These are phyloP conservation scores for Drosophila mercatorum DNA, from an alignment of 2,888 invertebrate genomes.

Conservation along the genomic window DNA sequence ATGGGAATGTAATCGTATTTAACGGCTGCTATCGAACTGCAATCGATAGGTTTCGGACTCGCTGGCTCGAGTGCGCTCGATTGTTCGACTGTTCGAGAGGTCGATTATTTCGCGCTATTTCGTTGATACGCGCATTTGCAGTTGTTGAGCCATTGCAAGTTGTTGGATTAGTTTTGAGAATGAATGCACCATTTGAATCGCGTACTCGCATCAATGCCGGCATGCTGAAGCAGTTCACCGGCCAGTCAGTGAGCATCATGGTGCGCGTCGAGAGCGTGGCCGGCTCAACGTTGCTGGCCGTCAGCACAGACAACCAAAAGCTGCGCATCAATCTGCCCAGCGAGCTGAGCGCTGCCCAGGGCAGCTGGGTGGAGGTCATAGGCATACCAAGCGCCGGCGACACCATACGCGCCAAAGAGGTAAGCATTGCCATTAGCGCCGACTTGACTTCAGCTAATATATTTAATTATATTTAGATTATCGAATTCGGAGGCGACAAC, in stretches of 20 bases:
- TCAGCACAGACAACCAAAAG: slow-evolving; percentile 79
- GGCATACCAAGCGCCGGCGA: slow-evolving; percentile 71
- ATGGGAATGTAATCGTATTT: too few species aligned
- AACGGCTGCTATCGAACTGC: slow-evolving; percentile 4
- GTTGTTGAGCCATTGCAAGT: background rate
- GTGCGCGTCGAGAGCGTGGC: slow-evolving; percentile 78
- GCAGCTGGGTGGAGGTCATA: slow-evolving; percentile 83
- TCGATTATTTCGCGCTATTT: slow-evolving; percentile 18
- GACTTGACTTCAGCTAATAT: background rate
- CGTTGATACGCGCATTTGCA: background rate
- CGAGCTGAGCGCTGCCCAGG: slow-evolving; percentile 64
- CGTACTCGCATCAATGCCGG: slow-evolving; percentile 80
- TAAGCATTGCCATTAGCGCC: slow-evolving; percentile 29
- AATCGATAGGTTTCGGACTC: slow-evolving; percentile 6
- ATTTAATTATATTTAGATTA: slow-evolving; percentile 24
- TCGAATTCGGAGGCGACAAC: slow-evolving; percentile 81
- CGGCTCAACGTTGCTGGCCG: slow-evolving; percentile 69
- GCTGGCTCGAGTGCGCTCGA: background rate
- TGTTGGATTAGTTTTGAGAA: slow-evolving; percentile 3
- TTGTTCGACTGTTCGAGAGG: too few species aligned
- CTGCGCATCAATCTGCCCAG: slow-evolving; percentile 75
- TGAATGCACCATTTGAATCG: slow-evolving; percentile 69
- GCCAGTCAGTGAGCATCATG: slow-evolving; percentile 81
- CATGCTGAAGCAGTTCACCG: slow-evolving; percentile 78
- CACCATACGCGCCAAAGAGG: slow-evolving; percentile 81